These are phyloP conservation scores for Himalopsyche kuldschensis DNA, from an alignment of 2,888 invertebrate species.

Conservation along the genomic window DNA sequence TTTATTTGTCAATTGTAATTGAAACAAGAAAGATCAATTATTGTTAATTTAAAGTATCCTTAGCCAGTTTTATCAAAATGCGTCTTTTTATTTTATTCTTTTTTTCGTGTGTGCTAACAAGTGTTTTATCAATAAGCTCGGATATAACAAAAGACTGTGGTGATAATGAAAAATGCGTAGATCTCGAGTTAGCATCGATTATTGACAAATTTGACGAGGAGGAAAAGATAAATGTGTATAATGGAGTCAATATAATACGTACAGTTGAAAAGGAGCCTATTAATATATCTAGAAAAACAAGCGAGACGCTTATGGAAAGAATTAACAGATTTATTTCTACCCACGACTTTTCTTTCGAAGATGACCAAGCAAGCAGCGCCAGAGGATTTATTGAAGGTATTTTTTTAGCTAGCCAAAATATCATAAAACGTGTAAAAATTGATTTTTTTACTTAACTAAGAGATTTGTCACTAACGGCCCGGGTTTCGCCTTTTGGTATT, in stretches of 20 bases:
- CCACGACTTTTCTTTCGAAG: constrained; percentile 47
- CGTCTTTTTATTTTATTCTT: background rate
- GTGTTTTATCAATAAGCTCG: background rate
- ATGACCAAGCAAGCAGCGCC: background rate
- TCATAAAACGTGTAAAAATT: background rate
- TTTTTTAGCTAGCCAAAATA: too few relatives aligned
- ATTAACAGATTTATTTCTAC: constrained; percentile 53
- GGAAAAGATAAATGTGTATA: constrained; percentile 49
- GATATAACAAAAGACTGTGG: constrained; percentile 43
- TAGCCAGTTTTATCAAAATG: background rate
- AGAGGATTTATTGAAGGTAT: constrained; percentile 25
- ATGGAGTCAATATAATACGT: constrained; percentile 43
- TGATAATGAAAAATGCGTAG: constrained; percentile 45
- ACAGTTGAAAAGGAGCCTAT: constrained; percentile 14
- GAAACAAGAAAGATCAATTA: constrained; percentile 19
- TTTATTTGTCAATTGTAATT: constrained; percentile 29
- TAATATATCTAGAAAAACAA: constrained; percentile 43
- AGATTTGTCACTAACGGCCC: too few relatives aligned
- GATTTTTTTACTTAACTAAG: background rate
- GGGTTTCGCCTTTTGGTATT: too few relatives aligned
- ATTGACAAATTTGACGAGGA: constrained; percentile 53
- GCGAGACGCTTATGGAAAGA: constrained; percentile 52
- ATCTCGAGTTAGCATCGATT: constrained; percentile 52
- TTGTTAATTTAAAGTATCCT: background rate
- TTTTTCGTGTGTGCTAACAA: background rate